Base-by-base conservation (phyloP, 2,113 vertebrate species). In the Corythaixoides concolor region DNA sequence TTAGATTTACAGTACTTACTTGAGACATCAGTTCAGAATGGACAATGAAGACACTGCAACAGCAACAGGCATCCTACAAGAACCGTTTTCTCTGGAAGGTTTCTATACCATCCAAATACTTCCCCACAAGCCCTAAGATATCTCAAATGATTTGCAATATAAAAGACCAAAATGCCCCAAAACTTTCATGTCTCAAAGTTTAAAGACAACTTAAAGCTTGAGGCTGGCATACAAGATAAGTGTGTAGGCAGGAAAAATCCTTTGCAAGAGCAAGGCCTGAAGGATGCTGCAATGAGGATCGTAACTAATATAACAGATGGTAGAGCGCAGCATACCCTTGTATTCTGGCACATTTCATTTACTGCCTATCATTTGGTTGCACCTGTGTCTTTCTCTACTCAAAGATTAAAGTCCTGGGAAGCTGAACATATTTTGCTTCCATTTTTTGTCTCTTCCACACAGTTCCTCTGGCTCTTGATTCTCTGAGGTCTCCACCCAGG, bases 391-490 rank as follows among this genome's bases (percentile, higher is more conserved):
- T 88, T 93, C 82, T 69, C 85, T 79, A 77, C 82, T 93, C 95
- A 85, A 80, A 96, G 86, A 92, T 93, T 96, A 93, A 94, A 91
- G 92, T 93, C 95, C 95, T 94, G 90, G 93, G 96, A 96, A 97
- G 93, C 90, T 81, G 93, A 96, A 97, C 92, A 96, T 93, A 94
- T 94, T 94, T 96, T 68, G 69, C 73, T 96, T 96, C 93, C 95
- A 85, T 93, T 95, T 96, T 94, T 93, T 94, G 27, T 83, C 85
- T 88, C 90, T 82, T 81, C 55, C 63, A 89, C 41, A 67, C 49
- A 39, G 86, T 82, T 94, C 32, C 23, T 81, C 80, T 92, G 91
- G 93, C 91, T 97, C 70, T 76, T 1, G 0, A 53, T 69, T 90
- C 89, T 91, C 78, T 0, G 3, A 93, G 92, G 92, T 74, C 72